Evolutionary conservation across 2,888 invertebrate genomes (phyloP), one percentile per base, ranked within the genome.

Genomic region (Chloroclysta siterata): DNA sequence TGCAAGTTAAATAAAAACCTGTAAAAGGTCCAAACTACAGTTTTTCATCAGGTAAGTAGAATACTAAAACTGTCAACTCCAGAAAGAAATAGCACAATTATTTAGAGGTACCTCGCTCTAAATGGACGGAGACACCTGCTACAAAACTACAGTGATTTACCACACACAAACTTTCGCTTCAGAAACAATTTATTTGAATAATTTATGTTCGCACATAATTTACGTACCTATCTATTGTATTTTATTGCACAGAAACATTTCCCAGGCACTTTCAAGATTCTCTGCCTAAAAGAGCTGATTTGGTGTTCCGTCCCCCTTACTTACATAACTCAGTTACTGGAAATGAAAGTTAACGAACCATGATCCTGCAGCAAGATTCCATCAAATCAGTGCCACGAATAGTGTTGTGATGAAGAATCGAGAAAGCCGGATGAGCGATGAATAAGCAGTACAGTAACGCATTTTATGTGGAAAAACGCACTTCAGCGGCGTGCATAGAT

Each of bases 311-410:
- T 66, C 68, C 75, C 73, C 71, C 75, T 77, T 72, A 79, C 80
- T 82, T 81, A 78, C 72, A 68, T 83, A 82, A 84, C 79, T 80
- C 71, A 80, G 81, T 84, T 84, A 84, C 78, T 68, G 66, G 73
- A 73, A 81, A 82, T 80, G 77, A 73, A 78, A 85, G 77, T 80
- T 83, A 87, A 87, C 84, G 86, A 88, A 85, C 84, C 84, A 78
- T 82, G 82, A 83, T 80, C 80, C 77, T 73, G 73, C 74, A 75
- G 77, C 74, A 71, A 77, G 80, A 79, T 84, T 82, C 79, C 81
- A 82, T 84, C 81, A 82, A 83, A 83, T 84, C 78, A 81, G 74
- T 73, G 62, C 52, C 28, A 13, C 36, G 41, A 53, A 29, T 56
- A 61, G 56, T 52, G 61, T 46, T 52, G 56, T 17, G 36, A 46